A percentile compares a stretch with the other conserved stretches of the same genome.
These are phyloP conservation scores for Tethya wilhelma DNA, from an alignment of 37 sponge, comb jelly and placozoan species.

Conservation along the genomic window DNA sequence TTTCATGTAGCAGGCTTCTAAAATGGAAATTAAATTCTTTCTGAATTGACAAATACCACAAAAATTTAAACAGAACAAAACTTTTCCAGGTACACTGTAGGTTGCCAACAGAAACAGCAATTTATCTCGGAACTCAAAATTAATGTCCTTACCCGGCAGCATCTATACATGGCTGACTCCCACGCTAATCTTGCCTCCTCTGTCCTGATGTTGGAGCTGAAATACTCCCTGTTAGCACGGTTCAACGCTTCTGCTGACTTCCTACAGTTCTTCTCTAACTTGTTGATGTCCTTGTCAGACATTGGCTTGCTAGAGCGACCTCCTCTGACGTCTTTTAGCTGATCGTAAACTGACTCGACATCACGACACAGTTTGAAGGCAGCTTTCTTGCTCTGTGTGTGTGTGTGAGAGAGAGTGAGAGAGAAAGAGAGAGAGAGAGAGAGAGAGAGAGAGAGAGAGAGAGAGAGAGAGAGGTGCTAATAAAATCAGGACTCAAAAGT, in stretches of 20 bases:
- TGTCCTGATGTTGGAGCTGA: conserved; percentile 64
- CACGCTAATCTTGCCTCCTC: conserved; percentile 77
- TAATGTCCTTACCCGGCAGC: conserved; percentile 75
- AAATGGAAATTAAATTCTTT: no score
- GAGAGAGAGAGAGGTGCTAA: conserved; percentile 2
- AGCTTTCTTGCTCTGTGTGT: conserved; percentile 27
- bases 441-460: neutral
- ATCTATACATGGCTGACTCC: conserved; percentile 83
- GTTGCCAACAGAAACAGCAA: no score
- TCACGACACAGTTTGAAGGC: conserved; percentile 54
- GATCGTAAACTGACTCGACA: conserved; percentile 49
- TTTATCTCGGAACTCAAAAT: no score
- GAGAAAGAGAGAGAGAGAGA: conserved; percentile 29
- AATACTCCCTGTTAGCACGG: conserved; percentile 75
- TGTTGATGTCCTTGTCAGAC: conserved; percentile 56
- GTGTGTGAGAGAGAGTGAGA: conserved; percentile 18
- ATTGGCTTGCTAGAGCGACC: conserved; percentile 6
- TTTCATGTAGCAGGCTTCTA: no score
- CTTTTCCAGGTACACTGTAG: neutral
- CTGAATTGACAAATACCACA: no score
- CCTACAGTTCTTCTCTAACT: conserved; percentile 70
- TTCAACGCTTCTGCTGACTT: conserved; percentile 70
- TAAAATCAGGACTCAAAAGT: no score
- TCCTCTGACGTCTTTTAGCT: conserved; percentile 45
- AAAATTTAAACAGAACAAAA: neutral